These are phyloP conservation scores for Onychostoma macrolepis DNA, from an alignment of 2,113 vertebrate genomes.

Conservation along the genomic window DNA sequence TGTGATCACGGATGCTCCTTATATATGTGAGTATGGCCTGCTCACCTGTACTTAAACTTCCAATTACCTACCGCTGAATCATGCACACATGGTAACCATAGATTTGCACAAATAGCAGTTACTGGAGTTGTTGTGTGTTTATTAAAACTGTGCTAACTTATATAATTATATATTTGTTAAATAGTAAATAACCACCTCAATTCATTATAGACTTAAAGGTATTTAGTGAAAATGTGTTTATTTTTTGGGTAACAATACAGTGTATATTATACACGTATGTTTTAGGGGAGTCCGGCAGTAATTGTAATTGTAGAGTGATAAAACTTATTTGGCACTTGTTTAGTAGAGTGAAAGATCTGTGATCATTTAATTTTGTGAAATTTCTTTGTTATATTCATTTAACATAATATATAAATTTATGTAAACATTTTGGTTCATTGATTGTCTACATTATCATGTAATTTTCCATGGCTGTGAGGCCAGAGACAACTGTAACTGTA, in stretches of 20 bases:
- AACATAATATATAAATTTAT: neutral
- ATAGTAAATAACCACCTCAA: no score
- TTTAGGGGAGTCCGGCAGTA: neutral
- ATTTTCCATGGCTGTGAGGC: no score
- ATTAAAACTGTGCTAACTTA: neutral
- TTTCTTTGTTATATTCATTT: neutral
- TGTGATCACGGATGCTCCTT: slow-evolving; percentile 22
- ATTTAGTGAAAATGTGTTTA: neutral
- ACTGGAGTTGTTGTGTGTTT: neutral
- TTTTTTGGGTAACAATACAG: neutral
- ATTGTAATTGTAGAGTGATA: neutral
- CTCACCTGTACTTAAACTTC: slow-evolving; percentile 44
- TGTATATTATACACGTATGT: neutral
- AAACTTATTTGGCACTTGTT: neutral
- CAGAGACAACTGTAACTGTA: no score
- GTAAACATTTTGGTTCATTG: no score
- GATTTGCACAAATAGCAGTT: neutral
- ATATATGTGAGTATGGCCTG: slow-evolving; percentile 46
- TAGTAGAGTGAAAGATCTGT: neutral
- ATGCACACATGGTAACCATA: neutral
- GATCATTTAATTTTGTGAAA: neutral
- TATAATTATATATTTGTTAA: no score
- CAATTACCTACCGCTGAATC: neutral
- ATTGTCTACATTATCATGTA: no score
- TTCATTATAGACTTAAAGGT: no score